Base-by-base conservation (phyloP, 2,888 invertebrate genomes). In the Calephelis perditalis region DNA sequence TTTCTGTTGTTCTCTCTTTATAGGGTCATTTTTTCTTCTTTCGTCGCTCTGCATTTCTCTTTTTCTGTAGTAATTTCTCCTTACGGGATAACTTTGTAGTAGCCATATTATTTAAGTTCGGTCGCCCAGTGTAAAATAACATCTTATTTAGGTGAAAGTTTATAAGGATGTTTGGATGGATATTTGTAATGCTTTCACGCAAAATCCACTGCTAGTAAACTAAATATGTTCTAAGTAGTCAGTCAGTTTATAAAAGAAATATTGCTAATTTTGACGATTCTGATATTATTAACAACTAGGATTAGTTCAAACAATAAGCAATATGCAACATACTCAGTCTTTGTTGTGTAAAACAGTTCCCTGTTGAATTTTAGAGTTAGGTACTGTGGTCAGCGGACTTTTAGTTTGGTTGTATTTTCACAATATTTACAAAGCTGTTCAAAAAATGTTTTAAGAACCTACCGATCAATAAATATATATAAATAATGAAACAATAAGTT, bases 351-450 rank as follows among this genome's bases (percentile, higher is more conserved):
- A 12, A 47, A 47, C 15, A 7, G 6, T 15, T n/a, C 15, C 12
- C 46, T 47, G 46, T 3, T 15, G 12, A 10, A 15, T 47, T 47
- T 47, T 15, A 47, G 46, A 47, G 46, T n/a, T 15, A n/a, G n/a
- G n/a, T n/a, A 47, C 46, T 47, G 46, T 12, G 7, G 46, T 11
- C 46, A 47, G 15, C 12, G 46, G 15, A 47, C 15, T 47, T n/a
- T 47, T 47, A 15, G 5, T 47, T 12, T 26, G 26, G 15, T 47
- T 15, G n/a, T 5, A 47, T 47, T 47, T 15, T 47, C 7, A 47
- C 46, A 47, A 47, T 45, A 45, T 45, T 45, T 45, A 45, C n/a
- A 45, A 45, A n/a, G n/a, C 45, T 45, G n/a, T n/a, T 45, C 5
- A n/a, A n/a, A 45, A 45, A n/a, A n/a, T 45, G 11, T 45, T 45